Conservation (phyloP, 2,797 vertebrate species). For the Micrastur ruficollis region DNA sequence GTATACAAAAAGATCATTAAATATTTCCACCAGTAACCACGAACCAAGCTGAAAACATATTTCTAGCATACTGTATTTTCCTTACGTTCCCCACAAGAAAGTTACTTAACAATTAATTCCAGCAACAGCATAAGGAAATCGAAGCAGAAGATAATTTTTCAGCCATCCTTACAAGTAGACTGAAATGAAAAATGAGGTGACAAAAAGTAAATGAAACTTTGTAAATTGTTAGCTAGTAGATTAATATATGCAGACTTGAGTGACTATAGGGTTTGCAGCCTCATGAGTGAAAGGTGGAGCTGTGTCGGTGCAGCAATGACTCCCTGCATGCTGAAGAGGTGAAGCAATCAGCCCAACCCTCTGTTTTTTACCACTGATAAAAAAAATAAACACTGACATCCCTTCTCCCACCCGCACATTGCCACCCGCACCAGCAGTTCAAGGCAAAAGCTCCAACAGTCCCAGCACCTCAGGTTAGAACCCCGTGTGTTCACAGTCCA, state of each 20-base stretch:
- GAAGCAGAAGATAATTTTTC: not conserved
- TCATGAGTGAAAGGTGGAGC: not conserved
- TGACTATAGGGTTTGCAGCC: not conserved
- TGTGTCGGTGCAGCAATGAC: not conserved
- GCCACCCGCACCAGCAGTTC: not conserved
- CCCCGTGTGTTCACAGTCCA: not conserved
- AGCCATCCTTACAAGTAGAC: not conserved
- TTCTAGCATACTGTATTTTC: not conserved
- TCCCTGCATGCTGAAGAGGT: not conserved
- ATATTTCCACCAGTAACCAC: not conserved
- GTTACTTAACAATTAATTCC: not conserved
- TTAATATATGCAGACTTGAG: not conserved
- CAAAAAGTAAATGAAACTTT: not conserved
- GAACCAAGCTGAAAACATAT: not conserved
- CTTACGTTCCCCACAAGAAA: not conserved
- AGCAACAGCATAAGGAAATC: not conserved
- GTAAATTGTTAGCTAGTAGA: not conserved
- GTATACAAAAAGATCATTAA: conserved; percentile 23
- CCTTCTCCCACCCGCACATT: not conserved
- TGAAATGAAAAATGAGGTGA: not conserved
- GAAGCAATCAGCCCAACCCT: not conserved
- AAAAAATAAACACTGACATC: not conserved
- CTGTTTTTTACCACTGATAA: not conserved
- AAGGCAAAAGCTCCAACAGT: not conserved
- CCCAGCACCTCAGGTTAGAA: not conserved